Evolutionary conservation across 2,113 vertebrate genomes (phyloP).

Genomic region (Marmota flaviventris): DNA sequence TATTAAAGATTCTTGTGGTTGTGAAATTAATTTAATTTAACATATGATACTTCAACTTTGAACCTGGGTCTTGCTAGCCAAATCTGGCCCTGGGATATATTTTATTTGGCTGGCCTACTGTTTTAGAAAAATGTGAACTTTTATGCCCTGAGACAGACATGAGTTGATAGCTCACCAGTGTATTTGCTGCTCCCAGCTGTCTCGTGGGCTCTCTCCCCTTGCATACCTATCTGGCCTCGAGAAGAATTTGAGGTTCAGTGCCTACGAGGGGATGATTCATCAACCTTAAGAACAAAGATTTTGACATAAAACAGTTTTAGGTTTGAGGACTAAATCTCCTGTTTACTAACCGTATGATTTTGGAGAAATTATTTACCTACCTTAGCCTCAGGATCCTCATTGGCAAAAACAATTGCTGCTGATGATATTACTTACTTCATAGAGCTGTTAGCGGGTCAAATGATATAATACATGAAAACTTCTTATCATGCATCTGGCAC

Average conservation of each 20-base stretch:
- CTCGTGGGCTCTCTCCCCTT: background rate
- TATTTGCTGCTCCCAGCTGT: background rate
- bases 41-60: slow-evolving; percentile 60
- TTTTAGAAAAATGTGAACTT: slow-evolving; percentile 64
- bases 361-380: background rate
- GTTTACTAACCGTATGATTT: background rate
- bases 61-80: slow-evolving; percentile 42
- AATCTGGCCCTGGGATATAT: slow-evolving; percentile 60
- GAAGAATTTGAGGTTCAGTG: background rate
- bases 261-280: slow-evolving; percentile 41
- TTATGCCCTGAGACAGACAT: slow-evolving; percentile 40
- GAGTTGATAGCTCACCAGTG: slow-evolving; percentile 19
- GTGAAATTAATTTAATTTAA: slow-evolving; percentile 75
- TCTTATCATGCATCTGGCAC: background rate
- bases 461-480: background rate
- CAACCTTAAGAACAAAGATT: slow-evolving; percentile 33
- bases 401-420: background rate
- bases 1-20: slow-evolving; percentile 56
- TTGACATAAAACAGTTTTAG: slow-evolving; percentile 2
- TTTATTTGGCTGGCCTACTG: slow-evolving; percentile 63
- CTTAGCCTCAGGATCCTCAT: background rate
- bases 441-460: background rate
- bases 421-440: background rate
- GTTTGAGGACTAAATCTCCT: background rate
- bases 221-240: background rate